A percentile compares a stretch with the other conserved stretches of the same genome.
Conservation (phyloP, 2,797 vertebrate species). For the Chromobotia macracanthus region DNA sequence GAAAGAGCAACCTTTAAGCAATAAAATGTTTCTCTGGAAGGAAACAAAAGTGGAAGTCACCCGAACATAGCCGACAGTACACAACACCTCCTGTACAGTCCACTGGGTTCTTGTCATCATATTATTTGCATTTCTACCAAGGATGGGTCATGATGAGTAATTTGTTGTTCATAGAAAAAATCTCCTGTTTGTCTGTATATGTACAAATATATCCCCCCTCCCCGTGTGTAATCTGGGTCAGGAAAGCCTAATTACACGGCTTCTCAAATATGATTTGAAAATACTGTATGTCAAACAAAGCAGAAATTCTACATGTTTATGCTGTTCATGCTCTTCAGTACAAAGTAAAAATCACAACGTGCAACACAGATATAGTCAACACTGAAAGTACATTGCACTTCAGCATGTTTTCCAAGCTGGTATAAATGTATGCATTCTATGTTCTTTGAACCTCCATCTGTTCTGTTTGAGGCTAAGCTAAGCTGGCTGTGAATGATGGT, state of each 20-base stretch:
- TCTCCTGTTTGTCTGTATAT: background rate
- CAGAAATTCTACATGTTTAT: background rate
- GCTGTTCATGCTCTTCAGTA: background rate
- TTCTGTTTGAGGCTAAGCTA: conserved; percentile 57
- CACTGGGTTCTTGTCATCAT: too few species aligned
- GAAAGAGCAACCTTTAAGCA: too few species aligned
- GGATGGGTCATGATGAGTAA: background rate
- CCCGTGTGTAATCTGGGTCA: background rate
- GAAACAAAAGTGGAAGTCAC: background rate
- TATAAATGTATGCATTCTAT: conserved; percentile 59
- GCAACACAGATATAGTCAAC: background rate
- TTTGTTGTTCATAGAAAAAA: background rate
- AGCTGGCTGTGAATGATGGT: conserved; percentile 56
- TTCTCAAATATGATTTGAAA: background rate
- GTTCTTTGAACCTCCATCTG: conserved; percentile 62
- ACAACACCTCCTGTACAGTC: background rate
- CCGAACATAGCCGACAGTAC: background rate
- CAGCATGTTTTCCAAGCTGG: conserved; percentile 43
- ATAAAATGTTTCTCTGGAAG: background rate
- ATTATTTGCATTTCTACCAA: background rate
- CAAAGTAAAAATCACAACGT: background rate
- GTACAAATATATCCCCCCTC: background rate
- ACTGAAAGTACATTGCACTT: conserved; percentile 13
- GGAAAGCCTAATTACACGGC: too few species aligned
- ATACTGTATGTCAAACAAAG: background rate